phyloP scores from a whole-genome alignment of 2,113 vertebrate species.

The Daphoenositta chrysoptera region DNA sequence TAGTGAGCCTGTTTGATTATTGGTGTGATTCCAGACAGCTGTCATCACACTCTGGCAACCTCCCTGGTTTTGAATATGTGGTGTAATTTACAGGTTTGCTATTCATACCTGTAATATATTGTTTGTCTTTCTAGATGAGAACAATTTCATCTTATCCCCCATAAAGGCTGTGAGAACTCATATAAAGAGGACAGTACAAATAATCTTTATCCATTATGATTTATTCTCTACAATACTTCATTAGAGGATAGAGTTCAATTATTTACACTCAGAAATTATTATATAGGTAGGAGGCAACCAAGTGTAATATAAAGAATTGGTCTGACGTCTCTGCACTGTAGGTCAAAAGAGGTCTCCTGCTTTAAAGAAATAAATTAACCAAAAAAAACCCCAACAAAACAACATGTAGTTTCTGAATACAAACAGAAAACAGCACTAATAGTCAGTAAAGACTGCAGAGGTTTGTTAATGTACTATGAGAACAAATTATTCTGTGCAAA shows the following conservation, averaged over 20 bases:
- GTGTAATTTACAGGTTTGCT: neutral
- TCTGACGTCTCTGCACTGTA: conserved; percentile 80
- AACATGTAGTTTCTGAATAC: conserved; percentile 70
- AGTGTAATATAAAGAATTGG: conserved; percentile 82
- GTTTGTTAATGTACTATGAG: conserved; percentile 68
- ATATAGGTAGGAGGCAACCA: conserved; percentile 82
- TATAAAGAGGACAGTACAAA: conserved; percentile 59
- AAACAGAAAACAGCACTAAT: conserved; percentile 68
- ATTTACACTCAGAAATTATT: conserved; percentile 81
- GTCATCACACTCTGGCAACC: neutral
- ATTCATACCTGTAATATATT: neutral
- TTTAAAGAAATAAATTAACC: conserved; percentile 71
- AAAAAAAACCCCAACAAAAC: neutral
- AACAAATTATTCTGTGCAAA: conserved; percentile 72
- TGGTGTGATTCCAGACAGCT: neutral
- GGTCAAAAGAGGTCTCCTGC: conserved; percentile 76
- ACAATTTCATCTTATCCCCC: neutral
- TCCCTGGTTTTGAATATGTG: neutral
- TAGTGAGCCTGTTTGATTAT: neutral
- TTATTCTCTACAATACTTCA: conserved; percentile 84
- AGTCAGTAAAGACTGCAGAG: conserved; percentile 70
- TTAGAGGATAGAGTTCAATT: conserved; percentile 81
- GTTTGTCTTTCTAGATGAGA: neutral
- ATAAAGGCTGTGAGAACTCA: neutral
- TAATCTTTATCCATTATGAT: conserved; percentile 75